These are phyloP conservation scores for Rousettus leschenaultii DNA, from an alignment of 2,113 vertebrate species.

Conservation along the genomic window DNA sequence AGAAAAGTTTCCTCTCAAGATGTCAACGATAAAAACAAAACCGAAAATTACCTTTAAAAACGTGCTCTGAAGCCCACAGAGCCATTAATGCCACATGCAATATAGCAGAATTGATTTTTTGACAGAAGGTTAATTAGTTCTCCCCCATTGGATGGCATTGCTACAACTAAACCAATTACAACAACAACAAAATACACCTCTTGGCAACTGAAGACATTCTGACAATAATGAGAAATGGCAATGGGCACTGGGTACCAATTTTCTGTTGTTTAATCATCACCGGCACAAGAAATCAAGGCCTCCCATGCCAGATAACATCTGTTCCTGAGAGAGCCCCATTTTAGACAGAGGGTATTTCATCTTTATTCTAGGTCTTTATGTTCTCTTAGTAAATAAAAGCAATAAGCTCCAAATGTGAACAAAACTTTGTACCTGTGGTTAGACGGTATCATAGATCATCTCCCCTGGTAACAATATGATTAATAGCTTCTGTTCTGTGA, in stretches of 20 bases:
- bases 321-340: neutral
- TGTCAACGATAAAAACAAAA: constrained; percentile 24
- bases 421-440: neutral
- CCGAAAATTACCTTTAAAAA: constrained; percentile 51
- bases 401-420: neutral
- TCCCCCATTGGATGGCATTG: constrained; percentile 63
- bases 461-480: constrained; percentile 36
- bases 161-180: constrained; percentile 72
- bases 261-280: constrained; percentile 46
- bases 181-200: constrained; percentile 41
- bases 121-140: constrained; percentile 74
- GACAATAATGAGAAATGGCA: constrained; percentile 64
- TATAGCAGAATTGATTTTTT: constrained; percentile 54
- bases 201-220: constrained; percentile 57
- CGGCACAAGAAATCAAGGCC: constrained; percentile 39
- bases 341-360: neutral
- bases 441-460: neutral
- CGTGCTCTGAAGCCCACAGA: constrained; percentile 21
- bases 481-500: constrained; percentile 52
- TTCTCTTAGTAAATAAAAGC: neutral
- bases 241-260: neutral
- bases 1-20: constrained; percentile 25
- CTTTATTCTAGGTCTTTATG: neutral
- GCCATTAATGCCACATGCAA: constrained; percentile 49
- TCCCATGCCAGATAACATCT: neutral